phyloP scores from a whole-genome alignment of 2,797 vertebrate species.

The Hypotaenidia okinawae region DNA sequence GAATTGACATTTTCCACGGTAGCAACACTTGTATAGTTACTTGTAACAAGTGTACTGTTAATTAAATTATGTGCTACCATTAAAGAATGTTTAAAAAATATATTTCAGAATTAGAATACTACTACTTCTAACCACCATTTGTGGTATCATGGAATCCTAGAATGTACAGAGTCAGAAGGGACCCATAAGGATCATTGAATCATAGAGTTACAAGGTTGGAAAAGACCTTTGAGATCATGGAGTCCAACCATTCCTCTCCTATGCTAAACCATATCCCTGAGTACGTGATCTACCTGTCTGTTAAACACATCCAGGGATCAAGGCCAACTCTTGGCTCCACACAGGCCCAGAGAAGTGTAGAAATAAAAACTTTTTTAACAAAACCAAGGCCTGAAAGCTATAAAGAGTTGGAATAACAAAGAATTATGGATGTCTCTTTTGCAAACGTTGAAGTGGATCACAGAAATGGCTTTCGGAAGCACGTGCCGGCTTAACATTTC shows the following conservation, averaged over 20 bases:
- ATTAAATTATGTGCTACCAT: background rate
- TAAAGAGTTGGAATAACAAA: background rate
- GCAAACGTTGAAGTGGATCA: background rate
- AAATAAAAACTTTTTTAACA: background rate
- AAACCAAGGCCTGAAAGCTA: background rate
- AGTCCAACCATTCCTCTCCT: too few relatives aligned
- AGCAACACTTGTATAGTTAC: too few relatives aligned
- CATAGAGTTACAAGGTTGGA: too few relatives aligned
- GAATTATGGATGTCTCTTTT: background rate
- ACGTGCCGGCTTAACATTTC: background rate
- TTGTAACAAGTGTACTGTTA: background rate
- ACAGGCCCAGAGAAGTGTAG: background rate
- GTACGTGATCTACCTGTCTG: too few relatives aligned
- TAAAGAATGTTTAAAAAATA: background rate
- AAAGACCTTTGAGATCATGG: too few relatives aligned
- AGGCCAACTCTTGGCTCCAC: too few relatives aligned
- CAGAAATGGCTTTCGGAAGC: background rate
- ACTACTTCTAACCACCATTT: background rate
- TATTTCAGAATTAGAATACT: background rate
- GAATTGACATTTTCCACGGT: background rate
- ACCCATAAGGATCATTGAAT: too few relatives aligned
- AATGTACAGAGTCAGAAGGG: too few relatives aligned
- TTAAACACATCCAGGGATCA: too few relatives aligned
- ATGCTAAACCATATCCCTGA: too few relatives aligned
- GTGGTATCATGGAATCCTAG: background rate